These are phyloP conservation scores for Euschistus heros DNA, from an alignment of 1,140 invertebrate genomes.

Conservation along the genomic window DNA sequence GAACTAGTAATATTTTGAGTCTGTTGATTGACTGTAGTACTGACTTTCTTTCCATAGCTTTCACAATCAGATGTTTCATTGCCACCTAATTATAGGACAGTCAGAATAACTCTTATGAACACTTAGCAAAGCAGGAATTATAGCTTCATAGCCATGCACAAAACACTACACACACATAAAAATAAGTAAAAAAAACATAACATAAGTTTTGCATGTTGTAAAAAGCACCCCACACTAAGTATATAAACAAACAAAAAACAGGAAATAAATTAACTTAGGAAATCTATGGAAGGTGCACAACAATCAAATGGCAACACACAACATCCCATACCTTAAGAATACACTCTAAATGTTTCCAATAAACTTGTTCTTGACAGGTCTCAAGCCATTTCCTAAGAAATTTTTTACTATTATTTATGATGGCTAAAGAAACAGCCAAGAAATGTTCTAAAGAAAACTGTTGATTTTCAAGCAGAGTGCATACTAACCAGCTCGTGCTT, in stretches of 20 bases:
- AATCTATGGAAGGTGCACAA: background rate
- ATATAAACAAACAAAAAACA: too few species aligned
- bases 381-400: constrained; percentile 4
- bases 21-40: constrained; percentile 40
- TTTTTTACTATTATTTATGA: background rate
- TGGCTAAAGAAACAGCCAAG: background rate
- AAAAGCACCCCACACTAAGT: too few species aligned
- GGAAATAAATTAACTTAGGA: too few species aligned
- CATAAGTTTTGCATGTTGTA: too few species aligned
- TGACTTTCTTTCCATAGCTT: constrained; percentile 47
- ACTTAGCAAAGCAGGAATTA: too few species aligned
- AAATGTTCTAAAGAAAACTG: background rate
- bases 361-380: background rate
- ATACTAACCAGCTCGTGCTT: constrained; percentile 30
- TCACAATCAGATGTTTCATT: constrained; percentile 51
- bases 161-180: too few species aligned
- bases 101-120: too few species aligned
- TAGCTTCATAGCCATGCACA: too few species aligned
- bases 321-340: background rate
- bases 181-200: too few species aligned
- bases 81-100: constrained; percentile 29
- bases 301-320: background rate
- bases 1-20: constrained; percentile 40
- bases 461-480: background rate
- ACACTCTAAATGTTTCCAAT: constrained; percentile 1